Conservation (phyloP, 1,140 invertebrate genomes). For the Temnothorax nylanderi region DNA sequence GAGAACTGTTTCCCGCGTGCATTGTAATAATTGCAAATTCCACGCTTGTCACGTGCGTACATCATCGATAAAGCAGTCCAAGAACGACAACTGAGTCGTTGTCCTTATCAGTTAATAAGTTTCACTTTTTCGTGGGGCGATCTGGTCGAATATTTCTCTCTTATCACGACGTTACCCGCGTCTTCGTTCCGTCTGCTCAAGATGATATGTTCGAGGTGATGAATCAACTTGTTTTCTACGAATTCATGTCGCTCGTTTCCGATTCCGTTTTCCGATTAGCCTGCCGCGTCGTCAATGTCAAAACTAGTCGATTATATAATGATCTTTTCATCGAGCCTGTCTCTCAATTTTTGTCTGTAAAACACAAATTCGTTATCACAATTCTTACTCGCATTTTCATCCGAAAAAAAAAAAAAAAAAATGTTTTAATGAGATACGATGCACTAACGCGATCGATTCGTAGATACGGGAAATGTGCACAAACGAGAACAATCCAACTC, state of each 20-base stretch:
- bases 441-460: background rate
- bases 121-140: background rate
- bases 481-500: background rate
- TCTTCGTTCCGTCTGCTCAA: background rate
- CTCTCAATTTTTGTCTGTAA: background rate
- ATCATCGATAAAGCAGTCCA: slow-evolving; percentile 10
- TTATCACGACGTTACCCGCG: background rate
- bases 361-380: background rate
- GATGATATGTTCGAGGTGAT: slow-evolving; percentile 44
- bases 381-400: background rate
- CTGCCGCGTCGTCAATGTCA: background rate
- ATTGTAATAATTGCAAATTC: background rate
- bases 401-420: background rate
- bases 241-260: background rate
- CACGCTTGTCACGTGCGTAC: background rate
- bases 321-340: background rate
- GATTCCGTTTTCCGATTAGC: background rate
- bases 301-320: slow-evolving; percentile 32
- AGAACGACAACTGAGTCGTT: slow-evolving; percentile 1
- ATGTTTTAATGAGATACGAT: background rate
- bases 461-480: slow-evolving; percentile 15
- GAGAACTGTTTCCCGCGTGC: background rate
- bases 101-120: slow-evolving; percentile 31
- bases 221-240: background rate
- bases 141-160: slow-evolving; percentile 21